Base-by-base conservation (phyloP, 2,888 invertebrate species). In the Acronicta alni region DNA sequence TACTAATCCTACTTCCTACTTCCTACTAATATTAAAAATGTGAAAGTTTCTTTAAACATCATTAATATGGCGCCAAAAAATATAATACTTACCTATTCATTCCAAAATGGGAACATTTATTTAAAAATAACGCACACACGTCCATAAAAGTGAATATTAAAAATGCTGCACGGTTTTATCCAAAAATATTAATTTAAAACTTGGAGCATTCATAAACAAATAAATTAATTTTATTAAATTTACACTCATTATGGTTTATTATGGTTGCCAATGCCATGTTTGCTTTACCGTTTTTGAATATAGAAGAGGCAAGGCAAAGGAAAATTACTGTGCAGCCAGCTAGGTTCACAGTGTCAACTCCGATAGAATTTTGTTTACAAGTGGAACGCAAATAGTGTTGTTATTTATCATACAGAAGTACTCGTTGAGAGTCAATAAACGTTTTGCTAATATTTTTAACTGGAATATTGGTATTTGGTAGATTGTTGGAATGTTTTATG, bases 281-380 rank as follows among this genome's bases (percentile, higher is more conserved):
- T 55, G 48, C 55, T 66, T 64, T 62, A 62, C 55, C 12, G 38
- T 67, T 67, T 65, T 67, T 47, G 18, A 60, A 48, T 48, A 55
- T 38, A 56, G 16, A 47, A 3, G 43, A 38, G 46, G 53, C 64
- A 48, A 67, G 66, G 72, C 60, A 48, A 68, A 56, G 78, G 79
- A 69, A 79, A 80, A 79, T 72, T 62, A 79, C 80, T 52, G 57
- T 66, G 56, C 45, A 63, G 41, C 17, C 45, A 63, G 41, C 17
- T 3, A 55, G 55, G 57, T 62, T 67, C 55, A 63, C 32, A 66
- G 49, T 77, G 72, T 75, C 74, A 77, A 71, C 64, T 49, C 49
- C 37, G 67, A 70, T 64, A 57, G 43, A 67, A 69, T 70, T 60
- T 59, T 83, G 72, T 79, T 80, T 75, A 79, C 71, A 51, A 49